A percentile compares a stretch with the other conserved stretches of the same genome.
Conservation (phyloP, 2,113 vertebrate genomes). For the Anolis sagrei region DNA sequence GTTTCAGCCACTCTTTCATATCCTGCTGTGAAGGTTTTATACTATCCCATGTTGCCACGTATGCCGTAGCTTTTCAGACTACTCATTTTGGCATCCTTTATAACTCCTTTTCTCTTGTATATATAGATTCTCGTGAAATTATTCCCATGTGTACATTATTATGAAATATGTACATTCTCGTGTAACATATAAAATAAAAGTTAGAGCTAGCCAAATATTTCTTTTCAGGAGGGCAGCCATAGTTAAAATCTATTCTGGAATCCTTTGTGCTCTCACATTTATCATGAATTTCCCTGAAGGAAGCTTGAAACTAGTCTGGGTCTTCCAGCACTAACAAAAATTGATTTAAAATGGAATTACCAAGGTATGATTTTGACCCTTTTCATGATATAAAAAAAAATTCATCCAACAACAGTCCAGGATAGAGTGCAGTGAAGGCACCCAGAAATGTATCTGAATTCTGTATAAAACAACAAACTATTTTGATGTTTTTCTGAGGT, state of each 20-base stretch:
- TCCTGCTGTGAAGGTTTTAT: not conserved
- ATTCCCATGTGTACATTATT: slow-evolving; percentile 20
- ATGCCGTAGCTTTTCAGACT: not conserved
- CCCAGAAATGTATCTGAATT: slow-evolving; percentile 38
- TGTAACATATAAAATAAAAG: slow-evolving; percentile 21
- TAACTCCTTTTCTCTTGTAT: not conserved
- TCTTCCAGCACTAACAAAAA: slow-evolving; percentile 1
- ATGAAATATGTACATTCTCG: slow-evolving; percentile 18
- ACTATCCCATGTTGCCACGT: not conserved
- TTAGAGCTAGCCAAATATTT: not conserved
- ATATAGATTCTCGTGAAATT: not conserved
- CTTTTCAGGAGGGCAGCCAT: not conserved
- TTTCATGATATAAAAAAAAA: not conserved
- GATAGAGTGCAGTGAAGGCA: slow-evolving; percentile 3
- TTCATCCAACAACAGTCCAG: not conserved
- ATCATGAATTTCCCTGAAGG: slow-evolving; percentile 15
- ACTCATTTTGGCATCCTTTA: not conserved
- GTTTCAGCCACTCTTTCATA: not conserved
- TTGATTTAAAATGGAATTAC: slow-evolving; percentile 17
- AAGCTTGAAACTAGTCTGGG: slow-evolving; percentile 7
- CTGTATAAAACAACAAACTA: not conserved
- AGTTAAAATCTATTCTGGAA: slow-evolving; percentile 12
- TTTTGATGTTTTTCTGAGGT: slow-evolving; percentile 22
- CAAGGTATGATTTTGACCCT: not conserved
- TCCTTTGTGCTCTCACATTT: slow-evolving; percentile 1